Evolutionary conservation across 53 echinoderm and acorn worm species (phyloP), one percentile per base, ranked within the genome.

Genomic region (Mesocentrotus franciscanus): DNA sequence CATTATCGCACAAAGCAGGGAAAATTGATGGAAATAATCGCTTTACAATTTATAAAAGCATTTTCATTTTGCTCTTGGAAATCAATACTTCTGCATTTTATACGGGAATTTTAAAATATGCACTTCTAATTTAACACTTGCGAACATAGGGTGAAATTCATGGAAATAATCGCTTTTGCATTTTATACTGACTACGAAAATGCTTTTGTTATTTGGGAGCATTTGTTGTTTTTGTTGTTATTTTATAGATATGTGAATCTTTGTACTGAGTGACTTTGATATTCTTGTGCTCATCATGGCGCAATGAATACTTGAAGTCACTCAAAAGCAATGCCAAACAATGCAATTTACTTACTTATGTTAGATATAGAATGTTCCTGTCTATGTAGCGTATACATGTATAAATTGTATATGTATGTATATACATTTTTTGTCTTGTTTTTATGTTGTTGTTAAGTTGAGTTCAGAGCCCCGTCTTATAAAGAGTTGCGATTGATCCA

Each of bases 281-380:
- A 35, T 56, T 85, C 56, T 87, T 34, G 84, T 27, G 4, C 13
- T 58, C 29, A 10, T 27, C 8, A 4, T 26, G 14, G 20, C 3
- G 58, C n/a, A 27, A 87, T 11, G 29, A 56, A n/a, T 27, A 57
- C 0, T 56, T 85, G 6, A 59, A 58, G 58, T 13, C 58, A 87
- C 87, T 87, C 56, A 13, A 81, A 57, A 15, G 87, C 87, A 58
- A 87, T 87, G 87, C 87, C 58, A 84, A 9, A 10, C 87, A 87
- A 87, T 87, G 87, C 87, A 87, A 87, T 20, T 42, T 84, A 84
- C 27, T 56, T 85, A 85, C 33, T 24, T 55, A 22, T 22, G 9
- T 22, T 58, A 87, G 29, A 87, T 29, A n/a, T 58, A 58, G 58
- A 57, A 9, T 59, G 27, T 56, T 10, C 1, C 57, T 84, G n/a